Conservation (phyloP, 2,797 vertebrate species). For the Sebastes minor region DNA sequence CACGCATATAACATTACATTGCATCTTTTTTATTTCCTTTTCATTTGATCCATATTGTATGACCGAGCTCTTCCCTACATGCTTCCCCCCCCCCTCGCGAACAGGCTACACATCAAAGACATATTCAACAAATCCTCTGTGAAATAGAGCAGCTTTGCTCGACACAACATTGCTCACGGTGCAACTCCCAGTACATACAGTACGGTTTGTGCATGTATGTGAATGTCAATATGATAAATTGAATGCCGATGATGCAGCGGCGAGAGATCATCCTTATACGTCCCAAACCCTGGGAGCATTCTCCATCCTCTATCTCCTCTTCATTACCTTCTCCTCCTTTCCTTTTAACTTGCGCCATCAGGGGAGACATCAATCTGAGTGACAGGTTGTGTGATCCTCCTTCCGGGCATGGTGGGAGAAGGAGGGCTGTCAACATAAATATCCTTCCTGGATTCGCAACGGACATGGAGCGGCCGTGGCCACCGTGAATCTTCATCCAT, state of each 20-base stretch:
- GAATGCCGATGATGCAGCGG: constrained; percentile 48
- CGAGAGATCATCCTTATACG: constrained; percentile 48
- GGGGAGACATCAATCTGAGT: constrained; percentile 73
- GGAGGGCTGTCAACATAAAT: constrained; percentile 76
- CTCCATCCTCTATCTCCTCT: constrained; percentile 40
- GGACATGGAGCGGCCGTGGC: constrained; percentile 53
- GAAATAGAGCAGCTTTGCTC: constrained; percentile 51
- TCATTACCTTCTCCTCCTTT: constrained; percentile 63
- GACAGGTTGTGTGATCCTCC: constrained; percentile 74
- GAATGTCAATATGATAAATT: constrained; percentile 51
- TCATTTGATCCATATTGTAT: constrained; percentile 55
- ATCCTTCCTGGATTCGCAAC: constrained; percentile 48
- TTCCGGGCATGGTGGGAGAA: constrained; percentile 67
- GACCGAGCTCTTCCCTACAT: constrained; percentile 17
- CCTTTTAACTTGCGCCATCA: constrained; percentile 67
- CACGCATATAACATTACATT: constrained; percentile 21
- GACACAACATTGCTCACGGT: constrained; percentile 28
- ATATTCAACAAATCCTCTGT: constrained; percentile 50
- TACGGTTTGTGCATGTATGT: constrained; percentile 19
- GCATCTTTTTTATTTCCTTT: constrained; percentile 35
- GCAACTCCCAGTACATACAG: constrained; percentile 27
- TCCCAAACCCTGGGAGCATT: constrained; percentile 42
- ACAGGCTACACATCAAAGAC: constrained; percentile 60
- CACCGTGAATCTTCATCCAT: constrained; percentile 56
- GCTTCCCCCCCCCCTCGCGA: not conserved